Evolutionary conservation across 1,140 invertebrate genomes (phyloP).

Genomic region (Aculops lycopersici): DNA sequence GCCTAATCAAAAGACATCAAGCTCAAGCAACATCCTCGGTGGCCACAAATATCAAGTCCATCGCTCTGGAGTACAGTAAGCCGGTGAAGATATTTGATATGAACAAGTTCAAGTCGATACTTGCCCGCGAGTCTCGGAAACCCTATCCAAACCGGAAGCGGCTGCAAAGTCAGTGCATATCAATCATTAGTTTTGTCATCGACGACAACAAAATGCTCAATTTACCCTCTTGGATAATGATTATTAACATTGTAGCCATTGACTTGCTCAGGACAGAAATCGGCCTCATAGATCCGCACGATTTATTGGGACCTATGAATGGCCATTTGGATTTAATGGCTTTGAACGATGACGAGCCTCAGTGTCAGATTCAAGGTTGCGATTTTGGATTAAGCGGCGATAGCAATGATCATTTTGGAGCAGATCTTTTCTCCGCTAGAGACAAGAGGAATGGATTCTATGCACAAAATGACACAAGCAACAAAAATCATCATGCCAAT

Average conservation of each 20-base stretch:
- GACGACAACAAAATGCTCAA: constrained; percentile 48
- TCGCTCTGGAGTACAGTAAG: constrained; percentile 54
- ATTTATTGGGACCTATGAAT: too few species aligned
- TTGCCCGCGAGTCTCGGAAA: constrained; percentile 41
- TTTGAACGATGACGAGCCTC: too few species aligned
- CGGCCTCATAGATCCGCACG: too few species aligned
- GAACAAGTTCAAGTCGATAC: constrained; percentile 76
- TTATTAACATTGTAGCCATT: constrained; percentile 77
- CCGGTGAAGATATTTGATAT: constrained; percentile 84
- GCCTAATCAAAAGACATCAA: constrained; percentile 48
- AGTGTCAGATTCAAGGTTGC: too few species aligned
- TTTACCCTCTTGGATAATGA: constrained; percentile 71
- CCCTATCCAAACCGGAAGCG: constrained; percentile 56
- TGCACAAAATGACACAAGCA: too few species aligned
- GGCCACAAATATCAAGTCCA: too few species aligned
- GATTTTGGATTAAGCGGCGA: too few species aligned
- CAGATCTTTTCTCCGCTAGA: too few species aligned
- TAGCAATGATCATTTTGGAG: too few species aligned
- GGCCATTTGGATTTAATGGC: too few species aligned
- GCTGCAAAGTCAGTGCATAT: constrained; percentile 60
- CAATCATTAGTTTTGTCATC: constrained; percentile 58
- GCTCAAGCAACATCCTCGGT: too few species aligned
- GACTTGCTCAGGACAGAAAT: constrained; percentile 57
- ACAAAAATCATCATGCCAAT: neutral
- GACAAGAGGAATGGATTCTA: too few species aligned